Percentiles rank a stretch among this genome's conserved stretches.
These are phyloP conservation scores for Zosterops lateralis DNA, from an alignment of 2,113 vertebrate genomes.

Conservation along the genomic window DNA sequence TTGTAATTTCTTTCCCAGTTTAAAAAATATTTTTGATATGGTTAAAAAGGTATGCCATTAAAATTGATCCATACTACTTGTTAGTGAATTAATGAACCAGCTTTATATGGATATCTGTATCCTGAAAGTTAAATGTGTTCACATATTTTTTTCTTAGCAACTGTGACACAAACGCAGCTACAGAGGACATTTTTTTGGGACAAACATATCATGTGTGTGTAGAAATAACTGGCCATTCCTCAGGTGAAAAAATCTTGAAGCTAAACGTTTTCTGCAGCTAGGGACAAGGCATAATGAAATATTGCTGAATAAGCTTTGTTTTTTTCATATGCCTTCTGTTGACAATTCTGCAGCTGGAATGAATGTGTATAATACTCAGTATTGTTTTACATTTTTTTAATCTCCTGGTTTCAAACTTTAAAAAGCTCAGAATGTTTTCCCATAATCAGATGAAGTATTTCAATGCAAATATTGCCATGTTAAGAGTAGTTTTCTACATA, in stretches of 20 bases:
- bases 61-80: not conserved
- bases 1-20: not conserved
- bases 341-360: conserved; percentile 35
- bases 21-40: not conserved
- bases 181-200: not conserved
- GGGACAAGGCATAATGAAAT: not conserved
- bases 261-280: not conserved
- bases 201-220: not conserved
- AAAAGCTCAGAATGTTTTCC: conserved; percentile 31
- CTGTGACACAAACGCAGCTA: not conserved
- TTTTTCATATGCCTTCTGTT: conserved; percentile 28
- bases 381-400: conserved; percentile 47
- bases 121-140: not conserved
- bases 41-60: not conserved
- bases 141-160: not conserved
- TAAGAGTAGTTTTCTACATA: conserved; percentile 39
- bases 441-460: conserved; percentile 30
- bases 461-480: conserved; percentile 43
- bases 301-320: conserved; percentile 46
- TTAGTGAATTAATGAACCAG: not conserved
- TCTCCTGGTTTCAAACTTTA: not conserved
- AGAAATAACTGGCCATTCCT: not conserved
- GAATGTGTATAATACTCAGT: not conserved
- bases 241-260: not conserved
- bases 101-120: not conserved